A percentile compares a stretch with the other conserved stretches of the same genome.
These are phyloP conservation scores for Habroteleia sp. DNA, from an alignment of 2,888 invertebrate species.

Conservation along the genomic window DNA sequence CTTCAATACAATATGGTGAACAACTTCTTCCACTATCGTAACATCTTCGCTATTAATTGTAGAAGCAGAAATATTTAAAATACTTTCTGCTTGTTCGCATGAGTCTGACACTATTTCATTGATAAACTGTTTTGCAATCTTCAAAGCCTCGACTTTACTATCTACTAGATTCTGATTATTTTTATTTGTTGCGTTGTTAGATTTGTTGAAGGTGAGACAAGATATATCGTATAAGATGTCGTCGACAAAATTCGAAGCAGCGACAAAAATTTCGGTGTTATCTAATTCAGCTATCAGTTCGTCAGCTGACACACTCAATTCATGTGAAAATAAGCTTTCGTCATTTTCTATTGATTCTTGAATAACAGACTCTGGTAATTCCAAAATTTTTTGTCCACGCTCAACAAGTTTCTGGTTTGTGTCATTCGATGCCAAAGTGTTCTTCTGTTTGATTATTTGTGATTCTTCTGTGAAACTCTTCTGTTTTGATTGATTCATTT, in stretches of 20 bases:
- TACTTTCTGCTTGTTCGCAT: slow-evolving; percentile 13
- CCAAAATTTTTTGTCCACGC: slow-evolving; percentile 71
- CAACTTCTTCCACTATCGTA: slow-evolving; percentile 71
- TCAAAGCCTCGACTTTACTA: slow-evolving; percentile 58
- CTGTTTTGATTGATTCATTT: background rate
- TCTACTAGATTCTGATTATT: slow-evolving; percentile 42
- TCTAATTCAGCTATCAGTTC: slow-evolving; percentile 74
- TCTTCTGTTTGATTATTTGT: no score
- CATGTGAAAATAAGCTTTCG: slow-evolving; percentile 71
- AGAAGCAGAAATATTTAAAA: slow-evolving; percentile 2
- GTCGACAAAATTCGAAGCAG: slow-evolving; percentile 69
- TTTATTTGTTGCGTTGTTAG: slow-evolving; percentile 30
- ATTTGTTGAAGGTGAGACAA: slow-evolving; percentile 50
- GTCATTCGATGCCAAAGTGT: background rate
- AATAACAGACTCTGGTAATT: slow-evolving; percentile 68
- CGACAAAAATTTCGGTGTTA: slow-evolving; percentile 65
- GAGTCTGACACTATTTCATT: slow-evolving; percentile 40
- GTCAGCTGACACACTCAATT: slow-evolving; percentile 73
- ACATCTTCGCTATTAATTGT: slow-evolving; percentile 39
- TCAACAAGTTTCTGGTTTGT: slow-evolving; percentile 51
- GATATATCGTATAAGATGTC: slow-evolving; percentile 67
- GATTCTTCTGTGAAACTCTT: no score
- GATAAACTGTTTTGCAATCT: slow-evolving; percentile 32
- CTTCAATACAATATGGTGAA: slow-evolving; percentile 71
- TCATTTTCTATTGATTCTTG: slow-evolving; percentile 69